Conservation (phyloP, 2,888 invertebrate species). For the Chydorus sphaericus region DNA sequence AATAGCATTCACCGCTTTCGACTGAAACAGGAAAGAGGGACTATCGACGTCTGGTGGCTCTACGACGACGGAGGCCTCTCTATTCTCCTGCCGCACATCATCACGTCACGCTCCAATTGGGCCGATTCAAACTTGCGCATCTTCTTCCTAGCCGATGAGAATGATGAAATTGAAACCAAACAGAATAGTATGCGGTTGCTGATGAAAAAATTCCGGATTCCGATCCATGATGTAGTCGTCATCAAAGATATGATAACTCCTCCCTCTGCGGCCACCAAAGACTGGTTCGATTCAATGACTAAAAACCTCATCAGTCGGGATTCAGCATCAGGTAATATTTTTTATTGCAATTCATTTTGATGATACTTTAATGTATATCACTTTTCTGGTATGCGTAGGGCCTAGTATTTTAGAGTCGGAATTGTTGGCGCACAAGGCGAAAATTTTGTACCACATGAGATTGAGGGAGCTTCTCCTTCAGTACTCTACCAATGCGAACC, state of each 20-base stretch:
- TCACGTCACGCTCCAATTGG: slow-evolving; percentile 17
- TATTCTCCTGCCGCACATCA: slow-evolving; percentile 20
- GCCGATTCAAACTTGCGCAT: slow-evolving; percentile 18
- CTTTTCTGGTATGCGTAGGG: slow-evolving; percentile 29
- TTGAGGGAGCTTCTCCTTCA: slow-evolving; percentile 69
- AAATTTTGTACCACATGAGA: slow-evolving; percentile 78
- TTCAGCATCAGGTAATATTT: not conserved
- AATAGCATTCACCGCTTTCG: slow-evolving; percentile 18
- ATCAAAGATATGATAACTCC: slow-evolving; percentile 72
- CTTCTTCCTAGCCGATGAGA: slow-evolving; percentile 18
- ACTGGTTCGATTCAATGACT: slow-evolving; percentile 11
- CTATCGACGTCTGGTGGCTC: slow-evolving; percentile 22
- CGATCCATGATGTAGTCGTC: slow-evolving; percentile 83
- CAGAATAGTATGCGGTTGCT: slow-evolving; percentile 78
- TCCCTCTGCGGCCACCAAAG: slow-evolving; percentile 7
- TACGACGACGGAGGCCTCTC: slow-evolving; percentile 24
- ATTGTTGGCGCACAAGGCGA: slow-evolving; percentile 61
- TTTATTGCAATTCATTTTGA: not conserved
- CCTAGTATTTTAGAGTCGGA: slow-evolving; percentile 61
- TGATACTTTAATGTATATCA: not conserved
- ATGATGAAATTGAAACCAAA: slow-evolving; percentile 15
- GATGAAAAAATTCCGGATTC: slow-evolving; percentile 89
- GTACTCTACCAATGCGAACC: slow-evolving; percentile 63
- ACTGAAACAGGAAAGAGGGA: slow-evolving; percentile 19
- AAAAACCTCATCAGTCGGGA: slow-evolving; percentile 2